A percentile compares a stretch with the other conserved stretches of the same genome.
These are phyloP conservation scores for Tribolium madens DNA, from an alignment of 1,140 invertebrate genomes.

Conservation along the genomic window DNA sequence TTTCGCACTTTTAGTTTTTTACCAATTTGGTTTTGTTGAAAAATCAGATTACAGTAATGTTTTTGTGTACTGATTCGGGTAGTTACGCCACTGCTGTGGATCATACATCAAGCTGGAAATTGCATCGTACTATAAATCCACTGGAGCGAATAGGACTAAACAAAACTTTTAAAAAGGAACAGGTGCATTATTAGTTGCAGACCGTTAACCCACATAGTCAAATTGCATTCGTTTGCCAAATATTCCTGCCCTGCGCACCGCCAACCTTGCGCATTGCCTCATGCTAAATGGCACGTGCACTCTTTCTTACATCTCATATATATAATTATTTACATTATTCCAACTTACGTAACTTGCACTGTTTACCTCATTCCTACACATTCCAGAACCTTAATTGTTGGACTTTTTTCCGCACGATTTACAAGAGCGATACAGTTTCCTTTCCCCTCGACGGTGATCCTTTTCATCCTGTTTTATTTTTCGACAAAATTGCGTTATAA, in stretches of 20 bases:
- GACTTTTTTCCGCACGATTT: not conserved
- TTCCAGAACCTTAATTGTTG: not conserved
- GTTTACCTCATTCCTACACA: not conserved
- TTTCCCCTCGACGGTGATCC: not conserved
- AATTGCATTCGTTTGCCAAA: conserved; percentile 33
- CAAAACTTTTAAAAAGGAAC: conserved; percentile 26
- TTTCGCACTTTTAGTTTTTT: too few species aligned
- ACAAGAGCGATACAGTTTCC: not conserved
- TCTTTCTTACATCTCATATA: not conserved
- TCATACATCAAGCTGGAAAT: not conserved
- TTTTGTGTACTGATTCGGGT: too few species aligned
- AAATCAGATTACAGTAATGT: too few species aligned
- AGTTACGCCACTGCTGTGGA: not conserved
- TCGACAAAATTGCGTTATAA: conserved; percentile 43
- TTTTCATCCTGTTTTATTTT: conserved; percentile 17
- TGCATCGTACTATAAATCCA: not conserved
- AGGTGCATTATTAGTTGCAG: conserved; percentile 43
- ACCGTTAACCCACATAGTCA: conserved; percentile 35
- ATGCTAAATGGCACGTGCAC: conserved; percentile 18
- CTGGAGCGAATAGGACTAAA: not conserved
- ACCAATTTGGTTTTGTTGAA: too few species aligned
- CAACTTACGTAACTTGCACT: conserved; percentile 1
- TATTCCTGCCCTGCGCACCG: conserved; percentile 27
- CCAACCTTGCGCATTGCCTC: conserved; percentile 22
- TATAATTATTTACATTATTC: conserved; percentile 39